These are phyloP conservation scores for Motacilla alba DNA, from an alignment of 2,113 vertebrate species.

Conservation along the genomic window DNA sequence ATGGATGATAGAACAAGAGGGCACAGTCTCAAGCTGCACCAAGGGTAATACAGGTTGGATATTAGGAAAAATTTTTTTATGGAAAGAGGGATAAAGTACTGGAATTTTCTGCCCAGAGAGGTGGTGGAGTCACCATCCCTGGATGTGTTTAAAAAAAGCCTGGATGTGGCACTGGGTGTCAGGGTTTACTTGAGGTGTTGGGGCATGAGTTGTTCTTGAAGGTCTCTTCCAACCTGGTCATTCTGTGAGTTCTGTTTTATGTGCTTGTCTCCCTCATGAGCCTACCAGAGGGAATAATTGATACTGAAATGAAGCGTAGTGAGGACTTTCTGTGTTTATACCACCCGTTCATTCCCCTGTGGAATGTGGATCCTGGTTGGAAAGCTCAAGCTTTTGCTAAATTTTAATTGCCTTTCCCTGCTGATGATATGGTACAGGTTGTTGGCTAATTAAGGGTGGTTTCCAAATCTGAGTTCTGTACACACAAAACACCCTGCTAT, in stretches of 20 bases:
- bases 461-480: neutral
- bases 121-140: neutral
- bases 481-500: neutral
- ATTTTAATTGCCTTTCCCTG: neutral
- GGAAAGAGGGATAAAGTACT: neutral
- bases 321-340: neutral
- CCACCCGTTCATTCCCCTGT: neutral
- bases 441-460: neutral
- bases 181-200: no score
- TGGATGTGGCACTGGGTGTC: neutral
- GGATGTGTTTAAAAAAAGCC: neutral
- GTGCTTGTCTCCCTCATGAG: neutral
- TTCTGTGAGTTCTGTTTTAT: neutral
- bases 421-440: neutral
- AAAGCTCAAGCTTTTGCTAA: neutral
- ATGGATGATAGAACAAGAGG: neutral
- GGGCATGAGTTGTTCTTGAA: no score
- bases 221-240: neutral
- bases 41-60: no score
- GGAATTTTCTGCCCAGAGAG: neutral
- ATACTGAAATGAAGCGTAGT: neutral
- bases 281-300: neutral
- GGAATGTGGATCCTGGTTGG: neutral
- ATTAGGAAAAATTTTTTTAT: neutral
- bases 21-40: neutral